Conservation (phyloP, 2,113 vertebrate genomes). For the Prietella phreatophila region DNA sequence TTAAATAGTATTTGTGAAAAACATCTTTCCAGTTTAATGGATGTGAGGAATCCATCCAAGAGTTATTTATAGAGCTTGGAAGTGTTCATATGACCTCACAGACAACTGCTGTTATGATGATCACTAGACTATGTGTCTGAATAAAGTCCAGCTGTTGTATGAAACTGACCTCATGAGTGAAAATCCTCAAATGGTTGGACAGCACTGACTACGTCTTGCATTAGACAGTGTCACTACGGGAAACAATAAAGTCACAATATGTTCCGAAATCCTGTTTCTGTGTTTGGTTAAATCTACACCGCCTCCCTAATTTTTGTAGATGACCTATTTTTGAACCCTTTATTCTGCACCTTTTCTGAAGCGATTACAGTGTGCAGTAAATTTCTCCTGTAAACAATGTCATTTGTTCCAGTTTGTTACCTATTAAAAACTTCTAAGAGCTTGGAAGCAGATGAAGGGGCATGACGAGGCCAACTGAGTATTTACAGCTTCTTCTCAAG, state of each 20-base stretch:
- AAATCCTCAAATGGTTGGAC: neutral
- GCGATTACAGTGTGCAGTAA: neutral
- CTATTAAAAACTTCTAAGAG: conserved; percentile 3
- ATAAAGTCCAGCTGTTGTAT: neutral
- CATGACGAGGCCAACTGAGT: neutral
- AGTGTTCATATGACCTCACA: neutral
- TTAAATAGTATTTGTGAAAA: neutral
- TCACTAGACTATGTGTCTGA: neutral
- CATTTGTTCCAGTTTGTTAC: neutral
- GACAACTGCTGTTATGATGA: neutral
- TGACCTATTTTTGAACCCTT: neutral
- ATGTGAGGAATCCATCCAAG: neutral
- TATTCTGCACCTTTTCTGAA: neutral
- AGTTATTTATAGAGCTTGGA: neutral
- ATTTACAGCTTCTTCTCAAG: neutral
- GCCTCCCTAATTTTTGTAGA: neutral
- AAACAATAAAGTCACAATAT: neutral
- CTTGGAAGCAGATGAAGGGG: neutral
- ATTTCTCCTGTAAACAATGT: neutral
- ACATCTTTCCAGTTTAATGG: neutral
- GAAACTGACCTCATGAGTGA: neutral
- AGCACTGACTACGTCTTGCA: neutral
- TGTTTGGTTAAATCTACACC: neutral
- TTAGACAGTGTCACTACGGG: neutral
- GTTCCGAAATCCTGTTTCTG: neutral